Base-by-base conservation (phyloP, 2,797 vertebrate genomes). In the Hozukius guyotensis region DNA sequence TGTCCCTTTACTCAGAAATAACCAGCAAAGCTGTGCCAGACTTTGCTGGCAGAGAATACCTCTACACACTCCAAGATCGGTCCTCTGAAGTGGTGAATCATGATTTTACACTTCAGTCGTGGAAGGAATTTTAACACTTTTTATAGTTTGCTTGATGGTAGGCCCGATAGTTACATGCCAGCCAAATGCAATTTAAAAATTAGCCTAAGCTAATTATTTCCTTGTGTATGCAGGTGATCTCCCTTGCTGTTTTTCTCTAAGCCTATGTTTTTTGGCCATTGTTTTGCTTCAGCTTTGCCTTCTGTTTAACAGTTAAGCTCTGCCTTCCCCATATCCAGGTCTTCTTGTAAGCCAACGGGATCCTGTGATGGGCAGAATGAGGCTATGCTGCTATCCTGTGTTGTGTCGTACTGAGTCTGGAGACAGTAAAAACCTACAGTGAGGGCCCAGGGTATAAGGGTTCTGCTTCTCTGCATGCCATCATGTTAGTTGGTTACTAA, bases 131-230 rank as follows among this genome's bases (percentile, higher is more conserved):
- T 86, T 53, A 72, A 86, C 73, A 82, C 59, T 72, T 78, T 74
- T 70, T 42, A 64, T 34, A 31, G 29, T 77, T 78, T 74, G 67
- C 79, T 88, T 92, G 88, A 91, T 89, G 65, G 22, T 85, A 76
- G 77, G 87, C 87, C 86, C 79, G 1, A 75, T 55, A 61, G 25
- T 60, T 61, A 20, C 13, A 63, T 71, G 77, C 73, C 84, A 81
- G 84, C 83, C 89, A 91, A 89, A 85, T 82, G 78, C 84, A 87
- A 88, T 87, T 92, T 73, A 61, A 61, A 88, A 92, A 92, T 92
- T 87, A 77, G 79, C 75, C 80, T 64, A 60, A 68, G 81, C 72
- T 92, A 92, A 91, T 92, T 92, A 87, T 84, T 80, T 85, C 32
- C 52, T 77, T 20, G 75, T 52, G 49, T 70, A 57, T 77, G 75